Conservation (phyloP, 2,113 vertebrate species). For the Triplophysa siluroides region DNA sequence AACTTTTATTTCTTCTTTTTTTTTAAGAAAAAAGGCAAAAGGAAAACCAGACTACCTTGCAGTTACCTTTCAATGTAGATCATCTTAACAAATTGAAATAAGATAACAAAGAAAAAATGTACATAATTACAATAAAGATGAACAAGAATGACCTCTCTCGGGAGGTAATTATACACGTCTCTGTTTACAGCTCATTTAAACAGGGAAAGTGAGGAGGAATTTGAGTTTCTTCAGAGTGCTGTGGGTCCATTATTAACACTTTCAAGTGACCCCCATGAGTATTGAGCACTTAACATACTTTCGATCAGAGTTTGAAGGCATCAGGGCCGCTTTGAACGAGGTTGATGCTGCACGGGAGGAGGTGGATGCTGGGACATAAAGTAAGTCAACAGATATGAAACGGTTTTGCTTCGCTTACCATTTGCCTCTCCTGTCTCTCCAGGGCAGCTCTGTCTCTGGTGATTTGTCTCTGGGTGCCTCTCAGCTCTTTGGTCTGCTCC, state of each 20-base stretch:
- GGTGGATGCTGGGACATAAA: conserved; percentile 12
- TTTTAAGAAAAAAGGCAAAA: neutral
- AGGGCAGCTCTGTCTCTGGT: conserved; percentile 89
- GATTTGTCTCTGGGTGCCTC: conserved; percentile 95
- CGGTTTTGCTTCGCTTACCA: conserved; percentile 79
- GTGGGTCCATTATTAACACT: neutral
- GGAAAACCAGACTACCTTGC: conserved; percentile 16
- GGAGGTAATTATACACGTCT: conserved; percentile 71
- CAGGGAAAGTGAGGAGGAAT: conserved; percentile 29
- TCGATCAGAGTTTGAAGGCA: conserved; percentile 51
- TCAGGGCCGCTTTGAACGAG: conserved; percentile 3
- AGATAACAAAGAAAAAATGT: conserved; percentile 59
- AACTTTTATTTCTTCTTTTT: no score
- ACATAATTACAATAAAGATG: conserved; percentile 68
- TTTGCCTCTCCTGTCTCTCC: conserved; percentile 95
- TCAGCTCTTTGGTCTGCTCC: conserved; percentile 92
- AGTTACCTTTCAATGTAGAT: conserved; percentile 61
- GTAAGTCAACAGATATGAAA: neutral
- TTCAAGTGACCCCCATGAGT: neutral
- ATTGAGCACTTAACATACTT: neutral
- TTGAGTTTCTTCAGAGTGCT: conserved; percentile 9
- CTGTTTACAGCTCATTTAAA: conserved; percentile 69
- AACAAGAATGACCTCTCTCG: conserved; percentile 63
- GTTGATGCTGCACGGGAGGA: neutral
- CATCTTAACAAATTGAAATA: conserved; percentile 58